phyloP scores from a whole-genome alignment of 2,888 invertebrate genomes.

The Brachycybe producta region DNA sequence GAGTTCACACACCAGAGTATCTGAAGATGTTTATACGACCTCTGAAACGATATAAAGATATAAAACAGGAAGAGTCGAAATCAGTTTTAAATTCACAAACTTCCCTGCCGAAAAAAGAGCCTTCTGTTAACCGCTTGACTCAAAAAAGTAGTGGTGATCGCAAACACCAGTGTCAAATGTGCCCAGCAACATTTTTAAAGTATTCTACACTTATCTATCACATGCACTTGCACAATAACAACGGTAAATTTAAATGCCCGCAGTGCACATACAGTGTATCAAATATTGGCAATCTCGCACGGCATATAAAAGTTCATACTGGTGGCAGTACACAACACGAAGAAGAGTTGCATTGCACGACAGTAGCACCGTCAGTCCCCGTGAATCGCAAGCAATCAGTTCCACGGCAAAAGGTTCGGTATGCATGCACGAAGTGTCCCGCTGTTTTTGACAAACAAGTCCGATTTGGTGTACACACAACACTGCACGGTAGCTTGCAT shows the following conservation, averaged over 20 bases:
- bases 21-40: slow-evolving; percentile 17
- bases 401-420: slow-evolving; percentile 47
- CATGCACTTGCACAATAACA: slow-evolving; percentile 49
- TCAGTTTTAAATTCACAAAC: background rate
- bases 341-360: slow-evolving; percentile 27
- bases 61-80: background rate
- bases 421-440: slow-evolving; percentile 73
- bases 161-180: slow-evolving; percentile 41
- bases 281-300: slow-evolving; percentile 51
- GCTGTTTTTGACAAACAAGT: slow-evolving; percentile 74
- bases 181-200: slow-evolving; percentile 61
- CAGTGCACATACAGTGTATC: slow-evolving; percentile 57
- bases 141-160: too few species aligned
- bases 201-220: slow-evolving; percentile 56
- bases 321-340: slow-evolving; percentile 21
- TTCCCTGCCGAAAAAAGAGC: background rate
- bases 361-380: slow-evolving; percentile 29
- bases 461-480: slow-evolving; percentile 68
- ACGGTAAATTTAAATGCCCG: slow-evolving; percentile 51
- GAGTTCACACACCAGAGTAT: slow-evolving; percentile 30
- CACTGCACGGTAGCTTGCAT: slow-evolving; percentile 69
- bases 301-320: slow-evolving; percentile 44
- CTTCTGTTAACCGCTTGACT: too few species aligned
- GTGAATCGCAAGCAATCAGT: background rate
- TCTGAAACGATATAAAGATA: background rate